Evolutionary conservation across 1,140 invertebrate species (phyloP).

Genomic region (Tyrophagus putrescentiae): DNA sequence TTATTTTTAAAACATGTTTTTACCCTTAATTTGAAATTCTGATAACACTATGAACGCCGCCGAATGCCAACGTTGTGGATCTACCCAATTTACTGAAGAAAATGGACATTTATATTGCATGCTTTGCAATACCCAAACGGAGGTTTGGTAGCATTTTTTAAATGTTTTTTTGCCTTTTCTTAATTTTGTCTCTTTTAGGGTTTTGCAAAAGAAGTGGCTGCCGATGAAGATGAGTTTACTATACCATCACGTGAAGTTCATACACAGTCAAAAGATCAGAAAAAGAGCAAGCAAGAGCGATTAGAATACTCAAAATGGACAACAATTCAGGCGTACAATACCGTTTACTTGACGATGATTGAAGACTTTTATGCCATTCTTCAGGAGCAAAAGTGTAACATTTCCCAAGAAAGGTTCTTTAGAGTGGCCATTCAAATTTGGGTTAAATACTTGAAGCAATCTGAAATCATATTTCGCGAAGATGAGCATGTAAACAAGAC

Average conservation of each 20-base stretch:
- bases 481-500: not conserved
- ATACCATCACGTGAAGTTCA: not conserved
- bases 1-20: too few relatives aligned
- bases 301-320: not conserved
- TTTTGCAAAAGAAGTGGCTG: slow-evolving; percentile 13
- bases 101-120: slow-evolving; percentile 7
- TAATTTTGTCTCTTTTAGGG: not conserved
- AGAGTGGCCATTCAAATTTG: not conserved
- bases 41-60: not conserved
- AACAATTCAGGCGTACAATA: slow-evolving; percentile 7
- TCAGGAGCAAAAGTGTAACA: not conserved
- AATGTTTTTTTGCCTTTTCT: not conserved
- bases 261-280: not conserved
- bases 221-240: not conserved
- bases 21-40: too few relatives aligned
- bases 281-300: not conserved
- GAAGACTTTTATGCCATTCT: slow-evolving; percentile 6
- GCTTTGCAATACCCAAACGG: slow-evolving; percentile 11
- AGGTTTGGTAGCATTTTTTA: not conserved
- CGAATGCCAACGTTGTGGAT: slow-evolving; percentile 16
- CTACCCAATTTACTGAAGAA: slow-evolving; percentile 5
- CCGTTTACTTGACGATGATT: not conserved
- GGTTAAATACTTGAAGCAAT: slow-evolving; percentile 13
- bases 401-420: not conserved
- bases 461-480: not conserved